phyloP scores from a whole-genome alignment of 2,113 vertebrate genomes.

The Mormoops blainvillei region DNA sequence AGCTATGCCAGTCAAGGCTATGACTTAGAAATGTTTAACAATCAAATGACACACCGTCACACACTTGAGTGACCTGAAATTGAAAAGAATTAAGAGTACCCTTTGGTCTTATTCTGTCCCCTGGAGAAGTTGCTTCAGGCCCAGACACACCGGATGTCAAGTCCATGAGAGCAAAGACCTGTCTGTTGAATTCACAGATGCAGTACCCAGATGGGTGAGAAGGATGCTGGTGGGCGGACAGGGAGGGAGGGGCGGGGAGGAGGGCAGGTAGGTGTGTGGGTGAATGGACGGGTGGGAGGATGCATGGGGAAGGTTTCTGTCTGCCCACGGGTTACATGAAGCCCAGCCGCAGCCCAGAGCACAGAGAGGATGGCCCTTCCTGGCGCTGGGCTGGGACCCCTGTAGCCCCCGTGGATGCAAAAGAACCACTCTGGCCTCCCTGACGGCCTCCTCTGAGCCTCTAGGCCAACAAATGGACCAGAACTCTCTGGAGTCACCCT shows the following conservation, averaged over 20 bases:
- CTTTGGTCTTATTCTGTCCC: neutral
- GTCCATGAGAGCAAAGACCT: neutral
- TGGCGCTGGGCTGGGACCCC: neutral
- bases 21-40: neutral
- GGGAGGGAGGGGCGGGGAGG: neutral
- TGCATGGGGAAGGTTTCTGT: rapidly evolving
- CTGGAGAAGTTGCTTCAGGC: neutral
- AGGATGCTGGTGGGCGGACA: too few relatives aligned
- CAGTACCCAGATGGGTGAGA: neutral
- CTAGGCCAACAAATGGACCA: neutral
- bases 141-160: neutral
- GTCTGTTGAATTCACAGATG: rapidly evolving
- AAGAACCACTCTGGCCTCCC: neutral
- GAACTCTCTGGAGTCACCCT: neutral
- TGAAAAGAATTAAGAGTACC: neutral
- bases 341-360: neutral
- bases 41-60: neutral
- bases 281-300: neutral
- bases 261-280: neutral
- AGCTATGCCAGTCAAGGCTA: neutral
- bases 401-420: neutral
- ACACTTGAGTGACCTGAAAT: neutral
- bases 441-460: neutral
- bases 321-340: neutral
- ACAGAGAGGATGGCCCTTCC: neutral